A percentile compares a stretch with the other conserved stretches of the same genome.
phyloP scores from a whole-genome alignment of 2,797 vertebrate species.

The Chelonia mydas region DNA sequence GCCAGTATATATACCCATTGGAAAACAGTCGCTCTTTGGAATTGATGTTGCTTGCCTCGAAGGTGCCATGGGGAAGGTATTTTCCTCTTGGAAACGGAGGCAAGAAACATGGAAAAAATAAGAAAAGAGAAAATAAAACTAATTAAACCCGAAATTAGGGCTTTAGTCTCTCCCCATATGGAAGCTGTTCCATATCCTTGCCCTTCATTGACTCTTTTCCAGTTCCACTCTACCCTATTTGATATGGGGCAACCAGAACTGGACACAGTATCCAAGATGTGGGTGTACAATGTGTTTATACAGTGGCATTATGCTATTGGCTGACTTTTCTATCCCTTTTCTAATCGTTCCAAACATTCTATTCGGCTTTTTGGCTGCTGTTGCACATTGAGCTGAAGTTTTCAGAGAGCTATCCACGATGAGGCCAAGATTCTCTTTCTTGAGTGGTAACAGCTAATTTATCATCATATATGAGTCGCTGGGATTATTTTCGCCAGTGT shows the following conservation, averaged over 20 bases:
- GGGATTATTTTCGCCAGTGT: background rate
- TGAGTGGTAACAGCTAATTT: background rate
- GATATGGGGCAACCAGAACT: background rate
- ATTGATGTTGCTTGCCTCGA: background rate
- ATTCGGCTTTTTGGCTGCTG: background rate
- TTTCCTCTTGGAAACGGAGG: background rate
- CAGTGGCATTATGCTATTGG: background rate
- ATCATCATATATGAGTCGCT: background rate
- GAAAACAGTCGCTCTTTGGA: background rate
- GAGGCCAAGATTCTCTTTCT: background rate
- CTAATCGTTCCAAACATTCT: background rate
- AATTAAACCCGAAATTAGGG: background rate
- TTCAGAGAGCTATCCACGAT: background rate
- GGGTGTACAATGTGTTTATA: background rate
- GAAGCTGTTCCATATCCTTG: background rate
- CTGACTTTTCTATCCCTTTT: background rate
- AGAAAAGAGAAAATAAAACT: background rate
- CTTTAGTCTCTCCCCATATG: too few species aligned
- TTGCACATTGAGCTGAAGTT: background rate
- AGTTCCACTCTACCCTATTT: background rate
- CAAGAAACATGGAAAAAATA: background rate
- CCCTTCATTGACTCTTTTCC: background rate
- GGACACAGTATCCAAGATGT: background rate
- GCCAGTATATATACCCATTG: background rate
- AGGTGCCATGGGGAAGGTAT: background rate